These are phyloP conservation scores for Caenorhabditis tropicalis DNA, from an alignment of 1,140 invertebrate genomes.

Conservation along the genomic window DNA sequence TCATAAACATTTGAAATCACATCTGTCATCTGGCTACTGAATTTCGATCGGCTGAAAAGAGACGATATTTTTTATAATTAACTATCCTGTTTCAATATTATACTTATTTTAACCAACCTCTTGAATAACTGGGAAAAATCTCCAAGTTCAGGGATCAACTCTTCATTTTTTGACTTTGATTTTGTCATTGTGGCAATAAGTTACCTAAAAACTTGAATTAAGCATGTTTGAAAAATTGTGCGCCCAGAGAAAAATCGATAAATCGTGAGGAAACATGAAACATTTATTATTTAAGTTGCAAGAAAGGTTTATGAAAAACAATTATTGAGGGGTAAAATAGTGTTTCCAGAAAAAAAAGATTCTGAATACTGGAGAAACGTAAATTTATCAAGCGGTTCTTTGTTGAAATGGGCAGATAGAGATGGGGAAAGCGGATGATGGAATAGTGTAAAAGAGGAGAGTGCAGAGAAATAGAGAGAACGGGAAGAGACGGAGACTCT, in stretches of 20 bases:
- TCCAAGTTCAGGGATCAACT: background rate
- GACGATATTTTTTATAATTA: background rate
- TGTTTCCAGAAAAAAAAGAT: too few species aligned
- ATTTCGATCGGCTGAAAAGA: slow-evolving; percentile 9
- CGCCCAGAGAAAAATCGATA: slow-evolving; percentile 9
- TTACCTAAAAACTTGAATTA: background rate
- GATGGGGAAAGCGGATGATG: background rate
- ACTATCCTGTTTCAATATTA: too few species aligned
- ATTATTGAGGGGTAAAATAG: too few species aligned
- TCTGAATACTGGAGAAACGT: too few species aligned
- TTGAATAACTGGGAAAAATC: slow-evolving; percentile 23
- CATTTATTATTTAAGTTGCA: too few species aligned
- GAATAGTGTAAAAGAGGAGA: background rate
- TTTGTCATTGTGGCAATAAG: background rate
- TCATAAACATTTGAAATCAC: slow-evolving; percentile 26
- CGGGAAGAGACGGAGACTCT: background rate
- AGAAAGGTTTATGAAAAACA: too few species aligned
- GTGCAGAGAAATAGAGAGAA: background rate
- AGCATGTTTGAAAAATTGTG: background rate
- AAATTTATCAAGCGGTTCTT: too few species aligned
- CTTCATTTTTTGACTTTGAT: background rate
- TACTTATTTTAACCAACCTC: too few species aligned
- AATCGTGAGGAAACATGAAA: background rate
- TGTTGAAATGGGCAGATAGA: background rate
- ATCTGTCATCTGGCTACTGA: background rate